Evolutionary conservation across 2,113 vertebrate genomes (phyloP), one percentile per base, ranked within the genome.

Genomic region (Condylura cristata): DNA sequence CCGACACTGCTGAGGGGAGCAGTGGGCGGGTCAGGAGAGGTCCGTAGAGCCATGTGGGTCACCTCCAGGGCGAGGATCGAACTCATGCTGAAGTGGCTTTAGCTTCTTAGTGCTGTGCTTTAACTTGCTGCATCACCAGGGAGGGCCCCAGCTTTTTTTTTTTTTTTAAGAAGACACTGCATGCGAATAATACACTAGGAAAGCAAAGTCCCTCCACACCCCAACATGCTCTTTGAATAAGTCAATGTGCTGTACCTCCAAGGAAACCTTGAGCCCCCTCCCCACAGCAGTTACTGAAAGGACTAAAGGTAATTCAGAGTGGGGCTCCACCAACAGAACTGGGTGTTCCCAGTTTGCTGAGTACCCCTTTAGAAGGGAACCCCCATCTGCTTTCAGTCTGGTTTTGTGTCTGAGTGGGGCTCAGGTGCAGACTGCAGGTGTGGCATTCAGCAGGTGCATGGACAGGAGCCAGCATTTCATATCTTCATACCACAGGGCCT

Each of bases 371-470:
- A 8, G 16, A 94, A 89, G 71, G 44, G 48, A 86, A 78, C 48
- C n/a, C n/a, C 22, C 78, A 82, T 92, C 51, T 78, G 70, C 78
- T 63, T 95, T 71, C 61, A 61, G 88, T 90, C 60, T 68, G 46
- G 46, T 18, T 92, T 80, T 86, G 63, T 88, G 78, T 83, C 51
- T 83, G 89, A 93, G 44, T 90, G 65, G 41, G 41, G 68, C 94
- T 96, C 95, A 97, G 93, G 93, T 96, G 92, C 89, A 74, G 68
- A 48, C 56, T 11, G 41, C 93, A 97, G 98, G 98, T 98, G 98
- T 98, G 98, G 98, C 97, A 97, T 88, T 5, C 0, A 98, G 97
- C 98, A 98, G 98, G 98, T 98, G 98, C 97, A 98, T 93, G 98
- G 98, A 97, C 60, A 12, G 3, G 51, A 10, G 98, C 98, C 98